Base-by-base conservation (phyloP, 1,140 invertebrate species). In the Carcinoscorpius rotundicauda region DNA sequence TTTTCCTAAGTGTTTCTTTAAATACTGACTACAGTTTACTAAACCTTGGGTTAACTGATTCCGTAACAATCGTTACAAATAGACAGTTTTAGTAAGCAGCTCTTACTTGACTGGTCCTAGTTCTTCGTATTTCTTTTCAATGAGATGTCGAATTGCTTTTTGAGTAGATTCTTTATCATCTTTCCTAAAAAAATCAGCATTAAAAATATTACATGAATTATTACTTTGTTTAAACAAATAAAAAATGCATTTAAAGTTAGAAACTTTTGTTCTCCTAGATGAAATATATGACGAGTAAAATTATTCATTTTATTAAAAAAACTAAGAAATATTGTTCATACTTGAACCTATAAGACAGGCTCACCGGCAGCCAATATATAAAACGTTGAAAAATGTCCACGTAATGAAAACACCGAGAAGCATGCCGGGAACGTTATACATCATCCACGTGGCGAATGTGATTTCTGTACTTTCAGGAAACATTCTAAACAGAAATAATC, bases 391-490 rank as follows among this genome's bases (percentile, higher is more conserved):
- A 74, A 80, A 81, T 1, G 88, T n/a, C 82, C 86, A 92, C 0
- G 85, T 84, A 0, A 88, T 70, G 9, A 86, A 71, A 66, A 86
- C 81, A 74, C 87, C 87, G 0, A 89, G 62, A 52, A 89, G 66
- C 84, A 91, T 87, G 49, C 85, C 76, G 51, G 86, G 82, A 48
- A 82, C 75, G 72, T 79, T 74, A 68, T 82, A 86, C 57, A 84
- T 78, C 82, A 91, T 86, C 82, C 87, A 91, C 66, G 81, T 83
- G 64, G 85, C 82, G 75, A 91, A 91, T 73, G 87, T 87, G 61
- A 89, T 60, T 8, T 69, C 70, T 4, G 68, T 50, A 10, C 51
- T 62, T 3, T 62, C 58, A n/a, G 66, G 68, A 60, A 60, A 71
- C 6, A 58, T 58, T 6, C 68, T 73, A 55, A 52, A 63, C 62